Base-by-base conservation (phyloP, 2,797 vertebrate genomes). In the Pantherophis alleghaniensis region DNA sequence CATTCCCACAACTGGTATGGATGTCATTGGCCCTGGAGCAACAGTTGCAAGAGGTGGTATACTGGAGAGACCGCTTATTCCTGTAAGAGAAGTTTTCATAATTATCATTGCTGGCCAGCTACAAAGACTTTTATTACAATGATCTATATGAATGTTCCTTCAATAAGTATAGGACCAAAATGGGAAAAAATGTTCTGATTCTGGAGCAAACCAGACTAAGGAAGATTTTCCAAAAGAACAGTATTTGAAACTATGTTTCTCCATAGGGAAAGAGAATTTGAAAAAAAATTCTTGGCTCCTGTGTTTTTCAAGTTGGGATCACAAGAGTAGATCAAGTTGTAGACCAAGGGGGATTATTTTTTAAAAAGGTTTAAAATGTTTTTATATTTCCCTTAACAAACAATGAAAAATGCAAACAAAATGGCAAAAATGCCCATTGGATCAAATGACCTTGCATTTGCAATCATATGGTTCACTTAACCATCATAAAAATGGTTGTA, bases 1-100 rank as follows among this genome's bases (percentile, higher is more conserved):
- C 97, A 99, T 98, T 74, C 99, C 99, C 13, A 99, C 98, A 32
- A 98, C 98, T 7, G 98, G 97, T 93, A 99, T 98, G 90, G 99
- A 98, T 10, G 98, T 98, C 95, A 99, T 97, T 95, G 99, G 98
- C 96, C 99, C 98, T 0, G 99, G 98, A 95, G 99, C 98, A 94
- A 99, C 98, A 18, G 95, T 97, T 91, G 98, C 97, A 51, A 99
- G 98, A 13, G 98, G 95, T 0, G 99, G 95, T 95, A 99, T 98
- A 94, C 96, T 97, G 93, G 98, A 95, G 60, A 98, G 98, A 90
- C 98, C 97, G 93, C 98, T 98, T 95, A 99, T 98, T 95, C 99
- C 99, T 99, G 95, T 0, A 94, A 96, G 94, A 88, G 95, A 94
- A 93, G 94, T 61, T 24, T 94, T 90, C 26, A 69, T 59, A 93